Percentiles rank a stretch among this genome's conserved stretches.
Evolutionary conservation across 2,888 invertebrate genomes (phyloP).

Genomic region (Macaria liturata): DNA sequence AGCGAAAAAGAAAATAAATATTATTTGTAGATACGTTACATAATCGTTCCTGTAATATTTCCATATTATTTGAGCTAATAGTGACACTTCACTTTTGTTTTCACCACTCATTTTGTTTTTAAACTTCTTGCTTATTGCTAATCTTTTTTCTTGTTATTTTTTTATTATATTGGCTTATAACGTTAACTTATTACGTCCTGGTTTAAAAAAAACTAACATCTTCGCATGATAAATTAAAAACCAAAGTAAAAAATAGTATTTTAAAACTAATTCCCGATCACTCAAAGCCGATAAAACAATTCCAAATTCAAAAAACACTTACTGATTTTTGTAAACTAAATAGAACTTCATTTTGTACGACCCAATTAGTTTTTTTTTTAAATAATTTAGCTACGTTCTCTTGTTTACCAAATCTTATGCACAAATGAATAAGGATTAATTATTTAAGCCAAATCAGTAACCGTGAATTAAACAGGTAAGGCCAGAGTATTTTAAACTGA

Average conservation of each 20-base stretch:
- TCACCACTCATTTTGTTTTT: constrained; percentile 49
- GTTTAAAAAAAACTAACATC: too few species aligned
- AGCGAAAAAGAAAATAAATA: constrained; percentile 3
- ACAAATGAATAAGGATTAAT: constrained; percentile 38
- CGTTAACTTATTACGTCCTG: too few species aligned
- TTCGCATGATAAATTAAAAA: too few species aligned
- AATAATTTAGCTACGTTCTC: constrained; percentile 39
- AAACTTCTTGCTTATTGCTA: too few species aligned
- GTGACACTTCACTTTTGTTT: constrained; percentile 47
- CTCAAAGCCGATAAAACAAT: too few species aligned
- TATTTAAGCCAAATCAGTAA: constrained; percentile 18
- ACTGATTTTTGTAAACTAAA: constrained; percentile 70
- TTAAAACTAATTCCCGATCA: too few species aligned
- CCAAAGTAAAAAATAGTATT: too few species aligned
- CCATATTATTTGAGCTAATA: constrained; percentile 56
- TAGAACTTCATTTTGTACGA: constrained; percentile 64
- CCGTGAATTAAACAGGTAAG: constrained; percentile 27
- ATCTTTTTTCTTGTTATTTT: too few species aligned
- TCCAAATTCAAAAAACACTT: constrained; percentile 42
- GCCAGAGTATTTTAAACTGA: constrained; percentile 8
- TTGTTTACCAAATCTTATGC: constrained; percentile 35
- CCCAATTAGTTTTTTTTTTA: constrained; percentile 34
- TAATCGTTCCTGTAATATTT: constrained; percentile 53
- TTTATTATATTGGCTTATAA: too few species aligned
- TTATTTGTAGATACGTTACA: constrained; percentile 40